These are phyloP conservation scores for Euclidia mi DNA, from an alignment of 2,888 invertebrate genomes.

Conservation along the genomic window DNA sequence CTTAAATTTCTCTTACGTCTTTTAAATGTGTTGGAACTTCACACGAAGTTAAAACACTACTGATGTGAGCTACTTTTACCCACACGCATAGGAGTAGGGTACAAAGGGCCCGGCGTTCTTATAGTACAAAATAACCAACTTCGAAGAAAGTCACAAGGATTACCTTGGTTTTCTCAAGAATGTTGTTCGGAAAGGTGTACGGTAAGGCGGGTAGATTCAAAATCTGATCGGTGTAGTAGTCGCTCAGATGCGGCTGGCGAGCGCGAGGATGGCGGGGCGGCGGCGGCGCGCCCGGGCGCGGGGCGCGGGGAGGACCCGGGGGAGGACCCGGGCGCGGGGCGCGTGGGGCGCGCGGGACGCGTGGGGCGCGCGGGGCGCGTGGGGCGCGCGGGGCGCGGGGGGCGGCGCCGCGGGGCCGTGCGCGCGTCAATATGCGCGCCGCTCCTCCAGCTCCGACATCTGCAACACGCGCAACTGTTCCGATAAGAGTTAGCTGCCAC, in stretches of 20 bases:
- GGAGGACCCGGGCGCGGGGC: constrained; percentile 5
- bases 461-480: constrained; percentile 51
- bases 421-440: constrained; percentile 85
- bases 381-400: constrained; percentile 27
- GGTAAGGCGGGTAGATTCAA: not conserved
- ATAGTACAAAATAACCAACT: too few species aligned
- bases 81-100: too few species aligned
- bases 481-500: not conserved
- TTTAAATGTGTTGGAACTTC: too few species aligned
- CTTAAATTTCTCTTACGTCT: too few species aligned
- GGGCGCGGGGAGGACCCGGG: constrained; percentile 6
- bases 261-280: constrained; percentile 13
- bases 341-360: constrained; percentile 1
- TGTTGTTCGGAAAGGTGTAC: too few species aligned
- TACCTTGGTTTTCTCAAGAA: too few species aligned
- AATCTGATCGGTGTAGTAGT: constrained; percentile 9
- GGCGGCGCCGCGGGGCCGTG: constrained; percentile 30
- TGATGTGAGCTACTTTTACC: too few species aligned
- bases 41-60: too few species aligned
- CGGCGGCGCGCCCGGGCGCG: constrained; percentile 11
- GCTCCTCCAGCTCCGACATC: constrained; percentile 84
- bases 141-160: too few species aligned
- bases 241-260: constrained; percentile 2
- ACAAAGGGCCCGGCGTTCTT: too few species aligned
- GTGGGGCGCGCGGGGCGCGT: not conserved